Evolutionary conservation across 2,888 invertebrate species (phyloP).

Genomic region (Spodoptera picta): DNA sequence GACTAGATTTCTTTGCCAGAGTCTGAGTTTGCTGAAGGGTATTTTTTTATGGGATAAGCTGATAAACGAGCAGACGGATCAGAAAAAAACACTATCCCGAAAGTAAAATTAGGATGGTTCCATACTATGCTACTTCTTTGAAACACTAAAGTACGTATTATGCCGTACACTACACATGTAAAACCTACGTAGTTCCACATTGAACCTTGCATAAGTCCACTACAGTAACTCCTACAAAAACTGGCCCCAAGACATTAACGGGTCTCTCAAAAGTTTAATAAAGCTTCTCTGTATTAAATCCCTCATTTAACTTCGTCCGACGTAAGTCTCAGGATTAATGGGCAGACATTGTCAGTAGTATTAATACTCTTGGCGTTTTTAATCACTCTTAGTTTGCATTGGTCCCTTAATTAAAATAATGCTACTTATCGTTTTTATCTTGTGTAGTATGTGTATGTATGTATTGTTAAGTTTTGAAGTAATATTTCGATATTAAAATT

Average conservation of each 20-base stretch:
- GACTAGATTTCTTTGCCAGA: no score
- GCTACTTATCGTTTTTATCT: slow-evolving; percentile 16
- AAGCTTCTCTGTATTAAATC: slow-evolving; percentile 73
- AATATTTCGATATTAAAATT: no score
- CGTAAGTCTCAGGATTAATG: slow-evolving; percentile 77
- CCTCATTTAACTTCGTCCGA: slow-evolving; percentile 78
- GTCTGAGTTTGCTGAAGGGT: no score
- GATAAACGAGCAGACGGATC: no score
- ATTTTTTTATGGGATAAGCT: no score
- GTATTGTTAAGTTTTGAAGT: no score
- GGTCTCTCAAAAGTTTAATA: slow-evolving; percentile 71
- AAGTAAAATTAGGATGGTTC: no score
- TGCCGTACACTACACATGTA: no score
- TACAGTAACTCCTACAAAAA: slow-evolving; percentile 26
- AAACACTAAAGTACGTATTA: no score
- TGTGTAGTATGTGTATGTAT: neutral
- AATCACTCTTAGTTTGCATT: slow-evolving; percentile 66
- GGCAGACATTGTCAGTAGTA: slow-evolving; percentile 64
- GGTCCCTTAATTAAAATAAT: slow-evolving; percentile 61
- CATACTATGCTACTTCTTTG: no score
- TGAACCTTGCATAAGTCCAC: neutral
- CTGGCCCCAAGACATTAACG: slow-evolving; percentile 60
- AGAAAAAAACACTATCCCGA: no score
- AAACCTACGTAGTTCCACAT: no score
- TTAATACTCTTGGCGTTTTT: slow-evolving; percentile 67